Percentiles rank a stretch among this genome's conserved stretches.
phyloP scores from a whole-genome alignment of 2,113 vertebrate species.

The Myiagra hebetior region DNA sequence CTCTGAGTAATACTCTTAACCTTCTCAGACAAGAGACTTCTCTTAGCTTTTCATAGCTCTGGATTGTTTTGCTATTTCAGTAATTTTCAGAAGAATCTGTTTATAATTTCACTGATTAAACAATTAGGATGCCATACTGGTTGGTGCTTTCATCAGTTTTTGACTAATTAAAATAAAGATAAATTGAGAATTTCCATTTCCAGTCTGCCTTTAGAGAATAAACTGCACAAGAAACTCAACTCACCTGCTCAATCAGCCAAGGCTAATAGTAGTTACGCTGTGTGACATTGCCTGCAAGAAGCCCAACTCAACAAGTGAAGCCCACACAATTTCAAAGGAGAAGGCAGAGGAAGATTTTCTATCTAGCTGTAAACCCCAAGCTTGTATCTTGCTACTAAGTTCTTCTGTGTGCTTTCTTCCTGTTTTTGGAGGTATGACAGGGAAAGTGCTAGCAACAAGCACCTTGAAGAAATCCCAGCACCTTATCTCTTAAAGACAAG shows the following conservation, averaged over 20 bases:
- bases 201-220: neutral
- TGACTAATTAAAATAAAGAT: neutral
- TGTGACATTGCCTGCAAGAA: conserved; percentile 76
- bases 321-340: conserved; percentile 72
- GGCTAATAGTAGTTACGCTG: conserved; percentile 63
- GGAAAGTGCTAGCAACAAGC: conserved; percentile 47
- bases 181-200: neutral
- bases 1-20: neutral
- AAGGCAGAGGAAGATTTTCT: conserved; percentile 56
- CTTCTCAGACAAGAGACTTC: neutral
- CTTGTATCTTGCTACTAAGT: conserved; percentile 52
- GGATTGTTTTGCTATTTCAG: neutral
- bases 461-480: conserved; percentile 32
- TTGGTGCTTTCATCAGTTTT: neutral
- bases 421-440: conserved; percentile 60
- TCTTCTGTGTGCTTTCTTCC: conserved; percentile 54
- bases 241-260: conserved; percentile 45
- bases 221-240: neutral
- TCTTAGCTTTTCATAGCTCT: neutral
- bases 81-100: neutral
- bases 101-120: neutral
- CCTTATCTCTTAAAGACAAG: conserved; percentile 69
- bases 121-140: neutral
- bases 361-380: neutral
- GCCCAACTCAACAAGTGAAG: conserved; percentile 68